Evolutionary conservation across 2,113 vertebrate species (phyloP).

Genomic region (Tylochromis polylepis): DNA sequence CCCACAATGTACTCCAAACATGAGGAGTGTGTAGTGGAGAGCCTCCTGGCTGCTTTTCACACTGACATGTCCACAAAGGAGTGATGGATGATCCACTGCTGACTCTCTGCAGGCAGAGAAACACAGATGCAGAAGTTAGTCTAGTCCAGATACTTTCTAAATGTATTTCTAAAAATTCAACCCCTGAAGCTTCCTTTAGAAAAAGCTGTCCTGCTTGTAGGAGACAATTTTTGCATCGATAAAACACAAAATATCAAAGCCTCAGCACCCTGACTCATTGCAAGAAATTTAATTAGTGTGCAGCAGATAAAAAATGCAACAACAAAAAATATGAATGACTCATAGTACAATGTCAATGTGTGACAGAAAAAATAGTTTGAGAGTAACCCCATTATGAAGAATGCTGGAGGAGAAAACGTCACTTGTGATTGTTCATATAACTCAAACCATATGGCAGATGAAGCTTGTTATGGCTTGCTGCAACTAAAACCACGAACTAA

Average conservation of each 20-base stretch:
- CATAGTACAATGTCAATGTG: neutral
- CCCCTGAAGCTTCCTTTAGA: neutral
- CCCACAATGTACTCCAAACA: constrained; percentile 11
- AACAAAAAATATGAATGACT: neutral
- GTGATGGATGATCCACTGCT: constrained; percentile 47
- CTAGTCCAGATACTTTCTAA: constrained; percentile 3
- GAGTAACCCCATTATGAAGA: neutral
- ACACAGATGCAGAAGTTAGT: constrained; percentile 35
- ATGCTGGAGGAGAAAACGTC: neutral
- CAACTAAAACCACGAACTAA: neutral
- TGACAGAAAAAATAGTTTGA: neutral
- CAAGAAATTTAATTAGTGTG: neutral
- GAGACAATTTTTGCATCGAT: neutral
- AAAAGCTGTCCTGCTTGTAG: neutral
- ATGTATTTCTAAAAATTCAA: neutral
- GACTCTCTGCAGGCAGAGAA: constrained; percentile 32
- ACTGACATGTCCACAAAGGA: constrained; percentile 39
- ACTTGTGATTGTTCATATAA: neutral
- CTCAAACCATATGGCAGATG: neutral
- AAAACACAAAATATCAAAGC: constrained; percentile 9
- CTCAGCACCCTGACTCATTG: neutral
- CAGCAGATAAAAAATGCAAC: neutral
- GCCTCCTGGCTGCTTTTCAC: constrained; percentile 46
- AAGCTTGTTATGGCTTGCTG: constrained; percentile 13
- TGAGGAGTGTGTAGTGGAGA: neutral